Evolutionary conservation across 2,888 invertebrate genomes (phyloP), one percentile per base, ranked within the genome.

Genomic region (Pachliopta kotzebuea): DNA sequence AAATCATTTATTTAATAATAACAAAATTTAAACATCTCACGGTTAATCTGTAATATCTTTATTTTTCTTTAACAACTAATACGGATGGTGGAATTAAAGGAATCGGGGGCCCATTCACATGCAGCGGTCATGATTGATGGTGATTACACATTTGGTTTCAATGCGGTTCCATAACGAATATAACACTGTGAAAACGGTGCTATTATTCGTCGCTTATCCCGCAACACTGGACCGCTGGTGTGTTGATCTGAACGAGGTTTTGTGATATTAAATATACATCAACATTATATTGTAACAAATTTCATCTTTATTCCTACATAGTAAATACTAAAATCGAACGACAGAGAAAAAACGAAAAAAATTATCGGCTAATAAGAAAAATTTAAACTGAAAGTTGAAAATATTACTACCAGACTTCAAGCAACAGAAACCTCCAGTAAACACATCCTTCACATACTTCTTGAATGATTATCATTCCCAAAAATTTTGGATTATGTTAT

Each of bases 151-250:
- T 78, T 78, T 72, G 72, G 67, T 75, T 76, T 72, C 73, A 77
- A 78, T 76, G 74, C 74, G 72, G 62, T 68, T 56, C 49, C 59
- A 60, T 60, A 56, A 31, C 65, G 67, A 68, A 70, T 67, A 62
- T 57, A 66, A 65, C 52, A 77, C 76, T 76, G 78, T 79, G 78
- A 76, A 83, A 81, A 77, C 73, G 72, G 71, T 70, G 73, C 77
- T 76, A 85, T 86, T 86, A 86, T 85, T 84, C 82, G 78, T 81
- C 78, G 78, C 80, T 85, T 82, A 85, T 72, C 69, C 59, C 50
- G 64, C 66, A 68, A 69, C 61, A 66, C 56, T 63, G 37, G 62
- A 37, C 54, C 29, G 50, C 60, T 62, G 56, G 56, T 61, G 50
- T 54, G 58, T 56, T 21, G 21, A 45, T 42, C 56, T 37, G 50